These are phyloP conservation scores for Aricia agestis DNA, from an alignment of 1,140 invertebrate species.

Conservation along the genomic window DNA sequence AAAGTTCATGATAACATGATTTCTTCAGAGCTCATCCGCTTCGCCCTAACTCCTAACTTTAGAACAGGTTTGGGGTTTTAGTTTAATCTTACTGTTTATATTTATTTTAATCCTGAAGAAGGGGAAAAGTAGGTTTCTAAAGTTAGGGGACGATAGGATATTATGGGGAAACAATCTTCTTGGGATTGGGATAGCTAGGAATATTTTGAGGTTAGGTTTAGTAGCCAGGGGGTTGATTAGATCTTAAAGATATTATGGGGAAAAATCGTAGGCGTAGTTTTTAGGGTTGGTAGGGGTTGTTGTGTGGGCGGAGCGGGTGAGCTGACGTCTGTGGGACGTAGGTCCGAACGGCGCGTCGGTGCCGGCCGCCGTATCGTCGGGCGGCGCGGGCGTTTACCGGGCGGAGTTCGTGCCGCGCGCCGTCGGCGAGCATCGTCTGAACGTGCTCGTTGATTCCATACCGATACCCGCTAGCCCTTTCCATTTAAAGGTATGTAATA, in stretches of 20 bases:
- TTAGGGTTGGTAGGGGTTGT: slow-evolving; percentile 27
- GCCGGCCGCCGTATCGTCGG: slow-evolving; percentile 88
- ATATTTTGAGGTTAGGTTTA: background rate
- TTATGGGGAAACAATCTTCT: no score
- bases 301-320: slow-evolving; percentile 60
- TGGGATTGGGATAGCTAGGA: no score
- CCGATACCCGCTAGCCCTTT: slow-evolving; percentile 93
- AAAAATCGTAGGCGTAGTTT: no score
- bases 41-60: slow-evolving; percentile 72
- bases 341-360: slow-evolving; percentile 92
- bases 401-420: slow-evolving; percentile 91
- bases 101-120: no score
- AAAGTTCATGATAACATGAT: slow-evolving; percentile 20
- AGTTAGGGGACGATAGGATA: no score
- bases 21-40: slow-evolving; percentile 62
- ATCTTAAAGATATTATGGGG: no score
- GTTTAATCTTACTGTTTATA: no score
- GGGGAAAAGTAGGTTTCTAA: no score
- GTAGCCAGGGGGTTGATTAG: background rate
- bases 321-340: slow-evolving; percentile 65
- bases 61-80: slow-evolving; percentile 14
- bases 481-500: slow-evolving; percentile 83
- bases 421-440: slow-evolving; percentile 93
- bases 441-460: slow-evolving; percentile 86
- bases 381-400: slow-evolving; percentile 86